Conservation (phyloP, 2,113 vertebrate species). For the Oryzias javanicus region DNA sequence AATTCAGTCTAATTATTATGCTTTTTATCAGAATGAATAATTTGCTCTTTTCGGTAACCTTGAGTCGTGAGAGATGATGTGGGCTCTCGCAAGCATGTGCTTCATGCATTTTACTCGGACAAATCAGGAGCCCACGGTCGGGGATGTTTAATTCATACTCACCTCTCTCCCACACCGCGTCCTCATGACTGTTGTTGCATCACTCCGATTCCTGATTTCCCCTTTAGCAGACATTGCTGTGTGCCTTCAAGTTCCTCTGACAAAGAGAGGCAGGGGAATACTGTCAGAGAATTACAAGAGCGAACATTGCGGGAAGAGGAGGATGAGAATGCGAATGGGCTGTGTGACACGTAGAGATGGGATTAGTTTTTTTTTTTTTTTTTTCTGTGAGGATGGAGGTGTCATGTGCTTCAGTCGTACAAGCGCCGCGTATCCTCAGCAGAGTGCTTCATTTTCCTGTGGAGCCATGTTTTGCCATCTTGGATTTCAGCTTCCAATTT, state of each 20-base stretch:
- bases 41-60: conserved; percentile 59
- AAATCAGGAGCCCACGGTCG: conserved; percentile 28
- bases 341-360: conserved; percentile 38
- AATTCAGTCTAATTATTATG: conserved; percentile 30
- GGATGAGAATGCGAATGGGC: conserved; percentile 40
- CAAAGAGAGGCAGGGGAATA: conserved; percentile 26
- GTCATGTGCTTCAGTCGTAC: conserved; percentile 32
- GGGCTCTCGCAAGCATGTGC: conserved; percentile 21
- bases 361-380: conserved; percentile 50
- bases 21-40: conserved; percentile 46
- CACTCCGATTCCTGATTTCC: conserved; percentile 31
- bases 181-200: conserved; percentile 6
- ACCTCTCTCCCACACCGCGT: conserved; percentile 14
- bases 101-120: conserved; percentile 53
- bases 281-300: conserved; percentile 48
- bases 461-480: conserved; percentile 16
- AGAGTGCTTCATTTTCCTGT: conserved; percentile 22
- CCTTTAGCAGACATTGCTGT: conserved; percentile 20
- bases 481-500: conserved; percentile 3
- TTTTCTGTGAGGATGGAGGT: conserved; percentile 37
- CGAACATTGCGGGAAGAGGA: conserved; percentile 42
- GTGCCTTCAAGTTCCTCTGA: conserved; percentile 35
- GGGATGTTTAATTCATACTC: conserved; percentile 58
- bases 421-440: conserved; percentile 36
- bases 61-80: conserved; percentile 57